phyloP scores from a whole-genome alignment of 2,888 invertebrate genomes.

The Agrochola lychnidis region DNA sequence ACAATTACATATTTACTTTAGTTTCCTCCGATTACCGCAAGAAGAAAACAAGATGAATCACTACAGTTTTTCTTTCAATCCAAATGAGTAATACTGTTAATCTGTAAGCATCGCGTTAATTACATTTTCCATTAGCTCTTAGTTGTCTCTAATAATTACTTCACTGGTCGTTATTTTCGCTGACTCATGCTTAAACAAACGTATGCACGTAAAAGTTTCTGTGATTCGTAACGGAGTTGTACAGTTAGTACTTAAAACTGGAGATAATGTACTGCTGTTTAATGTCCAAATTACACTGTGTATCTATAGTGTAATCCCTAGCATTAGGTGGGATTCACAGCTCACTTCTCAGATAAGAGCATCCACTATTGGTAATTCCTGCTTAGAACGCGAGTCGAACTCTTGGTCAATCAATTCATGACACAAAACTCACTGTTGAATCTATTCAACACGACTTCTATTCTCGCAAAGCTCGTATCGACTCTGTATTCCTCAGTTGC shows the following conservation, averaged over 20 bases:
- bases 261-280: neutral
- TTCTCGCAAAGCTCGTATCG: neutral
- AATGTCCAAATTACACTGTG: neutral
- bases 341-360: neutral
- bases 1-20: conserved; percentile 6
- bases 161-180: conserved; percentile 41
- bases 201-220: neutral
- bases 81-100: conserved; percentile 47
- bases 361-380: neutral
- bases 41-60: conserved; percentile 34
- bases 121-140: conserved; percentile 56
- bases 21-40: neutral
- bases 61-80: conserved; percentile 42
- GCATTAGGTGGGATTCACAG: too few species aligned
- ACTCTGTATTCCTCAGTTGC: neutral
- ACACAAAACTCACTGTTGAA: neutral
- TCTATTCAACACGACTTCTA: neutral
- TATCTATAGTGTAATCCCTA: neutral
- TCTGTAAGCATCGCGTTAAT: conserved; percentile 45
- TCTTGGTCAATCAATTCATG: neutral
- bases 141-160: conserved; percentile 57
- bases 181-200: conserved; percentile 39
- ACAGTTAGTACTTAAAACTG: conserved; percentile 18
- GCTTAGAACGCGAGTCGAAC: neutral
- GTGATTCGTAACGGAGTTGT: conserved; percentile 5